phyloP scores from a whole-genome alignment of 2,113 vertebrate genomes.

The Atractosteus spatula region DNA sequence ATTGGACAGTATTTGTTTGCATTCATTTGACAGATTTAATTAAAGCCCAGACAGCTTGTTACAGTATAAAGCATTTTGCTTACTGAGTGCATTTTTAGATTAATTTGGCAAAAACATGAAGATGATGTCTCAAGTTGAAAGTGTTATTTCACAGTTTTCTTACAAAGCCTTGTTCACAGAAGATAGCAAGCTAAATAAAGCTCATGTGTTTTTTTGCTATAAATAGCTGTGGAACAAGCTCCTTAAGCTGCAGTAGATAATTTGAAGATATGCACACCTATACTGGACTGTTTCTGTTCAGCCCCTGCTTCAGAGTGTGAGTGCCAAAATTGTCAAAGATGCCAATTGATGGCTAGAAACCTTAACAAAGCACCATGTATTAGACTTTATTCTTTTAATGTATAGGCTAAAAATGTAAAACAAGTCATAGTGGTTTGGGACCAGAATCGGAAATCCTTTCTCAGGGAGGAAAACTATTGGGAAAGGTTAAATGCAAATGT shows the following conservation, averaged over 20 bases:
- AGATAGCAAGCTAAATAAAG: not conserved
- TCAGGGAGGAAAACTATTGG: constrained; percentile 1
- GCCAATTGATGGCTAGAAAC: too few species aligned
- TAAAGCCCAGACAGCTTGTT: not conserved
- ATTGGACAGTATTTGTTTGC: too few species aligned
- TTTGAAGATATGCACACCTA: not conserved
- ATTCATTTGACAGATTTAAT: too few species aligned
- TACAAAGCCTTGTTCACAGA: not conserved
- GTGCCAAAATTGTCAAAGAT: too few species aligned
- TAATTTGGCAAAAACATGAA: not conserved
- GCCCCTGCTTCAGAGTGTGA: too few species aligned
- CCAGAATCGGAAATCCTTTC: not conserved
- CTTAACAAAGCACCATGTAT: too few species aligned
- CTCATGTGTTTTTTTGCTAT: not conserved
- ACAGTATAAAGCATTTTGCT: not conserved
- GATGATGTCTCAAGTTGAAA: not conserved
- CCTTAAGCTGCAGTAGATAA: too few species aligned
- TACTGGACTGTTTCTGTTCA: not conserved
- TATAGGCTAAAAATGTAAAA: too few species aligned
- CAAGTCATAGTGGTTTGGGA: not conserved
- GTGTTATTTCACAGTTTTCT: not conserved
- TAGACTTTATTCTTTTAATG: too few species aligned
- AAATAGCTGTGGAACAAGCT: not conserved
- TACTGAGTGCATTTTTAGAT: not conserved
- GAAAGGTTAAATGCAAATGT: constrained; percentile 8